Conservation (phyloP, 2,113 vertebrate species). For the Rhodinocichla rosea region DNA sequence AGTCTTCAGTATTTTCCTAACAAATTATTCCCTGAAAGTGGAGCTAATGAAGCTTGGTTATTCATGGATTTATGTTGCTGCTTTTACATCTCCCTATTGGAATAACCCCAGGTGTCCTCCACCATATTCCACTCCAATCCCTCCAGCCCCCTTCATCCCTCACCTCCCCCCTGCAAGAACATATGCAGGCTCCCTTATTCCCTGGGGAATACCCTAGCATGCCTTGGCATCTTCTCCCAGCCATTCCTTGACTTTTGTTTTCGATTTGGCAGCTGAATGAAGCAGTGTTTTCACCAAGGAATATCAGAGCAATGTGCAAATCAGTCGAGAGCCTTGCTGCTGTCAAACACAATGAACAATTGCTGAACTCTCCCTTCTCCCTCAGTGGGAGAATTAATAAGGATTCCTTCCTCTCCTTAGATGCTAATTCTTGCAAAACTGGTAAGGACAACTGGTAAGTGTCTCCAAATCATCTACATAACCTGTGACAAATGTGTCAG, state of each 20-base stretch:
- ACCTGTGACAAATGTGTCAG: slow-evolving; percentile 31
- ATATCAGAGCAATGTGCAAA: not conserved
- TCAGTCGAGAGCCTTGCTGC: not conserved
- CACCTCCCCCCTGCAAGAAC: not conserved
- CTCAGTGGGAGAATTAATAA: not conserved
- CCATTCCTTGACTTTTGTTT: not conserved
- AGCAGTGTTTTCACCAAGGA: not conserved
- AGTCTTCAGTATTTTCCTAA: not conserved
- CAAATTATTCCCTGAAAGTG: not conserved
- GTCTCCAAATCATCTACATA: not conserved
- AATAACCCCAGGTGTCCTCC: not conserved
- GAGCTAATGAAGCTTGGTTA: not conserved
- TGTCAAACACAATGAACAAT: slow-evolving; percentile 5
- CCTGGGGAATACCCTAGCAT: not conserved
- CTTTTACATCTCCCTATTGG: not conserved
- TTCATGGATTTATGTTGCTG: not conserved
- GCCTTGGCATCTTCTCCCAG: not conserved
- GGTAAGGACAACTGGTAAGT: not conserved
- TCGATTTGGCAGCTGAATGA: not conserved
- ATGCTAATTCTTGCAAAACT: slow-evolving; percentile 7
- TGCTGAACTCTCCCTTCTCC: not conserved
- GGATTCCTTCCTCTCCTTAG: not conserved
- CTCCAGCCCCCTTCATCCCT: not conserved
- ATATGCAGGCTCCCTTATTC: not conserved
- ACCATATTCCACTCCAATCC: not conserved